phyloP scores from a whole-genome alignment of 2,888 invertebrate species.

The Matsumyia berberina region DNA sequence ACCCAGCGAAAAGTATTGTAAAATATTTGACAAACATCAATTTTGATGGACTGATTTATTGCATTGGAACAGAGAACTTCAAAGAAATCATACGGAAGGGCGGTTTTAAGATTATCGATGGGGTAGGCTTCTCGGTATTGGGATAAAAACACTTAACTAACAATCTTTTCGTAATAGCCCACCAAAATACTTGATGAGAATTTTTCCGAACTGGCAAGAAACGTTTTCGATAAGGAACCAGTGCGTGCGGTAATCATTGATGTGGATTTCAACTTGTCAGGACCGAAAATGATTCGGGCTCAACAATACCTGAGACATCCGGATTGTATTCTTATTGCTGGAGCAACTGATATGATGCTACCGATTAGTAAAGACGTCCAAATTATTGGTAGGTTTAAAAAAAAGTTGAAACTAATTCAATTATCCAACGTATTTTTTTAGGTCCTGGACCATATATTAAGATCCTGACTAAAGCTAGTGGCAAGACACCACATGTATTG shows the following conservation, averaged over 20 bases:
- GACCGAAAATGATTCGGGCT: conserved; percentile 84
- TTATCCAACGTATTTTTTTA: conserved; percentile 53
- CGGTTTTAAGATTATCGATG: conserved; percentile 84
- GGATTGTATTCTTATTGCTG: conserved; percentile 84
- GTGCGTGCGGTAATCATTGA: conserved; percentile 85
- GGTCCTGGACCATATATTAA: conserved; percentile 83
- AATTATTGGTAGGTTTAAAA: conserved; percentile 81
- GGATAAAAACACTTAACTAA: conserved; percentile 39
- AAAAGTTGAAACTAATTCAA: background rate
- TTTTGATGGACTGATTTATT: conserved; percentile 85
- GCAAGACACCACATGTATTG: conserved; percentile 81
- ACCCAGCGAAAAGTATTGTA: conserved; percentile 84
- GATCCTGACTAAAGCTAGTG: conserved; percentile 82
- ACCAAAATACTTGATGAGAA: conserved; percentile 79
- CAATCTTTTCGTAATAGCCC: conserved; percentile 77
- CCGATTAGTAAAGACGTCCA: conserved; percentile 80
- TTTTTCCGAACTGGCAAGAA: conserved; percentile 71
- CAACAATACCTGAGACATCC: conserved; percentile 83
- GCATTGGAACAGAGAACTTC: conserved; percentile 82
- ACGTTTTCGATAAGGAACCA: conserved; percentile 80
- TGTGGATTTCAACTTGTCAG: conserved; percentile 84
- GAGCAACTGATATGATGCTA: conserved; percentile 83
- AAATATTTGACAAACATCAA: conserved; percentile 84
- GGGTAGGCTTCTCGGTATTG: conserved; percentile 79
- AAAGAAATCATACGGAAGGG: conserved; percentile 82